These are phyloP conservation scores for Sepioteuthis lessoniana DNA, from an alignment of 2,888 invertebrate genomes.

Conservation along the genomic window DNA sequence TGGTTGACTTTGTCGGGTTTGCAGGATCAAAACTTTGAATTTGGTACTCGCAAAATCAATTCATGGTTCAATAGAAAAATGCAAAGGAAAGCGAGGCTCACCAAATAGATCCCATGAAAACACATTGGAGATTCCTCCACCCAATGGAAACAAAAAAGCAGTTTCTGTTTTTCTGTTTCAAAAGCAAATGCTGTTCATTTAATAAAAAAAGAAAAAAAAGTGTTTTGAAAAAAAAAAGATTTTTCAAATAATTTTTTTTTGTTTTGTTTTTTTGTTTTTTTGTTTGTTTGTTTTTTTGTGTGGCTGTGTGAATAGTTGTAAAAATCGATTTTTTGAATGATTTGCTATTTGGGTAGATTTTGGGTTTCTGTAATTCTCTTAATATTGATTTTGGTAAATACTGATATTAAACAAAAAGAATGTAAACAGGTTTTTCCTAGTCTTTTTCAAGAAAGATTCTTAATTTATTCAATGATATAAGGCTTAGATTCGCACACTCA, in stretches of 20 bases:
- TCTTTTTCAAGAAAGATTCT: not conserved
- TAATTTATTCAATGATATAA: not conserved
- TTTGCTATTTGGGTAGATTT: not conserved
- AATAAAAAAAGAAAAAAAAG: not conserved
- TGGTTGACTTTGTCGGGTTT: not conserved
- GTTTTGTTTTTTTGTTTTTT: not conserved
- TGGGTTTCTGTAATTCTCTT: not conserved
- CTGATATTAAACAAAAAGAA: not conserved
- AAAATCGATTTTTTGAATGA: not conserved
- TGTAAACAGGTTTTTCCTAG: not conserved
- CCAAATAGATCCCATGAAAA: not conserved
- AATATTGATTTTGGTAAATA: not conserved
- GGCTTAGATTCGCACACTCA: too few relatives aligned
- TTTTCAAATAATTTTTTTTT: not conserved
- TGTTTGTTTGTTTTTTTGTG: too few relatives aligned
- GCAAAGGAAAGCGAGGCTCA: not conserved
- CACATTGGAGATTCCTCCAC: not conserved
- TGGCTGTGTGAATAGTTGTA: too few relatives aligned
- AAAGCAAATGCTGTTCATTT: not conserved
- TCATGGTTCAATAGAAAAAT: not conserved
- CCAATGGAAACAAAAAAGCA: not conserved
- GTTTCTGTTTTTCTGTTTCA: not conserved
- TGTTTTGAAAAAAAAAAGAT: not conserved
- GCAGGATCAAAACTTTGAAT: not conserved
- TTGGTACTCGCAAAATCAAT: not conserved